A percentile compares a stretch with the other conserved stretches of the same genome.
phyloP scores from a whole-genome alignment of 2,888 invertebrate genomes.

The Eupithecia subfuscata region DNA sequence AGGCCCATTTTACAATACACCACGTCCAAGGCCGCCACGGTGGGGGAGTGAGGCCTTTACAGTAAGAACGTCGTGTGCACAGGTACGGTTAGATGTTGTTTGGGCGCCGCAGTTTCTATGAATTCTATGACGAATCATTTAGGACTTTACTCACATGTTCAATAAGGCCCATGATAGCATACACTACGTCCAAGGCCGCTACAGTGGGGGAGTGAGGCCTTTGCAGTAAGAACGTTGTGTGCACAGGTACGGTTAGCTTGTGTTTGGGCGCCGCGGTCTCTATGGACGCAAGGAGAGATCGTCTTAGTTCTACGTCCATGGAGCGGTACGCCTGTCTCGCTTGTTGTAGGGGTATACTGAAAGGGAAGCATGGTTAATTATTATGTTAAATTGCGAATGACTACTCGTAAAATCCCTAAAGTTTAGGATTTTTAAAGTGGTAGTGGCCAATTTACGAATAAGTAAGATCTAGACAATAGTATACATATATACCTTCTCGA shows the following conservation, averaged over 20 bases:
- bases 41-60: conserved; percentile 91
- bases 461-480: no score
- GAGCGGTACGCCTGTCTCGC: conserved; percentile 92
- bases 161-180: conserved; percentile 90
- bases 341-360: conserved; percentile 92
- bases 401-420: no score
- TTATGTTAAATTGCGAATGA: no score
- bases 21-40: conserved; percentile 92
- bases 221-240: conserved; percentile 91
- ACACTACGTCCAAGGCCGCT: conserved; percentile 93
- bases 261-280: conserved; percentile 87
- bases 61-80: conserved; percentile 91
- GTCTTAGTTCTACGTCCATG: conserved; percentile 94
- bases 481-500: no score
- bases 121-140: conserved; percentile 85
- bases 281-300: conserved; percentile 87
- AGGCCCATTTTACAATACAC: conserved; percentile 92
- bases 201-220: conserved; percentile 92
- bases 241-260: conserved; percentile 87
- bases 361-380: background rate
- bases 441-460: no score
- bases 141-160: conserved; percentile 84
- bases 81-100: conserved; percentile 88
- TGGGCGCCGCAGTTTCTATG: conserved; percentile 86
- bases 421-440: no score